These are phyloP conservation scores for Drosophila gaucha DNA, from an alignment of 2,888 invertebrate genomes.

Conservation along the genomic window DNA sequence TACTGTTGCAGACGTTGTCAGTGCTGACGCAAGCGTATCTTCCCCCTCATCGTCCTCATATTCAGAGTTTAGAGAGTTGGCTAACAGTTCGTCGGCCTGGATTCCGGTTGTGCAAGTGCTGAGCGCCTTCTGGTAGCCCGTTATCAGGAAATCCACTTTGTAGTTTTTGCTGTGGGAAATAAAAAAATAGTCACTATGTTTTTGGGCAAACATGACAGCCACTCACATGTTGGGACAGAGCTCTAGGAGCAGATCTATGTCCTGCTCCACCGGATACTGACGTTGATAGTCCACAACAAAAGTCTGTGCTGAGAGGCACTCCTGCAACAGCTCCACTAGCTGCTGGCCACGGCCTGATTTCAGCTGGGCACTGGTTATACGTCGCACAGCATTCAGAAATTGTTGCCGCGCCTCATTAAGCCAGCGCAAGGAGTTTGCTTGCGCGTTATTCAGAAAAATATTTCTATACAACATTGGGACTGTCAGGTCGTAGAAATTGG, in stretches of 20 bases:
- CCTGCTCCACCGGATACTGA: slow-evolving; percentile 88
- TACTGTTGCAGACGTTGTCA: slow-evolving; percentile 22
- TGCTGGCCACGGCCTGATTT: slow-evolving; percentile 74
- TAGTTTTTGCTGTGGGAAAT: slow-evolving; percentile 56
- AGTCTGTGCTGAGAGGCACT: slow-evolving; percentile 85
- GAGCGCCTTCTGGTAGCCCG: slow-evolving; percentile 64
- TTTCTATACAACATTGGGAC: slow-evolving; percentile 89
- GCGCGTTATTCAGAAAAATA: slow-evolving; percentile 84
- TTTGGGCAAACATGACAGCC: not conserved
- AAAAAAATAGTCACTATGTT: not conserved
- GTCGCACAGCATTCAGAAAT: slow-evolving; percentile 84
- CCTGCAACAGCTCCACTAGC: slow-evolving; percentile 84
- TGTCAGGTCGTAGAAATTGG: slow-evolving; percentile 91
- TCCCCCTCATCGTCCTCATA: slow-evolving; percentile 53
- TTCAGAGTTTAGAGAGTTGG: slow-evolving; percentile 1
- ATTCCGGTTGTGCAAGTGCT: slow-evolving; percentile 44
- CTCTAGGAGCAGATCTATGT: slow-evolving; percentile 87
- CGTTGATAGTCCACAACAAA: slow-evolving; percentile 90
- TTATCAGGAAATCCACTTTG: slow-evolving; percentile 56
- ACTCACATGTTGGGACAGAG: slow-evolving; percentile 90
- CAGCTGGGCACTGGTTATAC: slow-evolving; percentile 83
- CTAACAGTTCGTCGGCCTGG: slow-evolving; percentile 47
- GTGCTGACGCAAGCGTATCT: slow-evolving; percentile 2
- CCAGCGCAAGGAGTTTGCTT: slow-evolving; percentile 78
- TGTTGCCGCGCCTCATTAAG: slow-evolving; percentile 84